Evolutionary conservation across 2,113 vertebrate species (phyloP).

Genomic region (Sander lucioperca): DNA sequence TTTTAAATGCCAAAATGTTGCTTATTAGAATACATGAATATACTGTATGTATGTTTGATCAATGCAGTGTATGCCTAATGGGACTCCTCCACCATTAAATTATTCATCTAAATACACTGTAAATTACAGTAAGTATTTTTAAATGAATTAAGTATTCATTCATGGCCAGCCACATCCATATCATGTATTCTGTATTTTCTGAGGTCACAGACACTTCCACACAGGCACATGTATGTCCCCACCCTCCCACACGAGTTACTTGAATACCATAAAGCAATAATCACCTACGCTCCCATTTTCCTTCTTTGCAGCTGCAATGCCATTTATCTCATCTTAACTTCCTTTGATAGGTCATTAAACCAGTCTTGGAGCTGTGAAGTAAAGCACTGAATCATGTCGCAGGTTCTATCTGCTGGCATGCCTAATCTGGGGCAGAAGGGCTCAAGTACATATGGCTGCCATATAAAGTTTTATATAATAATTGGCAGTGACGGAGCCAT

Average conservation of each 20-base stretch:
- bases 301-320: slow-evolving; percentile 49
- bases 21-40: background rate
- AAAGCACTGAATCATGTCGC: slow-evolving; percentile 79
- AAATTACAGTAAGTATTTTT: slow-evolving; percentile 13
- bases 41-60: background rate
- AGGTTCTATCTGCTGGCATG: slow-evolving; percentile 78
- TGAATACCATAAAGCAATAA: slow-evolving; percentile 73
- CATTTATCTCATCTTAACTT: slow-evolving; percentile 78
- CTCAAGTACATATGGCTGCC: slow-evolving; percentile 68
- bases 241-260: slow-evolving; percentile 55
- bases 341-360: slow-evolving; percentile 81
- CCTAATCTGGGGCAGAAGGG: slow-evolving; percentile 76
- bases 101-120: background rate
- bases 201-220: slow-evolving; percentile 34
- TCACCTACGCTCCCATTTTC: slow-evolving; percentile 66
- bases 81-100: background rate
- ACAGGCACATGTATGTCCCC: slow-evolving; percentile 28
- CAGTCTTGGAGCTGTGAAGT: slow-evolving; percentile 76
- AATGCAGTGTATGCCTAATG: background rate
- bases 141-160: slow-evolving; percentile 31
- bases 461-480: slow-evolving; percentile 74
- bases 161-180: background rate
- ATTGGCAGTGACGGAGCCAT: slow-evolving; percentile 57
- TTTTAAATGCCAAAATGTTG: slow-evolving; percentile 25
- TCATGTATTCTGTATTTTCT: slow-evolving; percentile 19